Percentiles rank a stretch among this genome's conserved stretches.
Conservation (phyloP, 1,140 invertebrate genomes). For the Linepithema humile region DNA sequence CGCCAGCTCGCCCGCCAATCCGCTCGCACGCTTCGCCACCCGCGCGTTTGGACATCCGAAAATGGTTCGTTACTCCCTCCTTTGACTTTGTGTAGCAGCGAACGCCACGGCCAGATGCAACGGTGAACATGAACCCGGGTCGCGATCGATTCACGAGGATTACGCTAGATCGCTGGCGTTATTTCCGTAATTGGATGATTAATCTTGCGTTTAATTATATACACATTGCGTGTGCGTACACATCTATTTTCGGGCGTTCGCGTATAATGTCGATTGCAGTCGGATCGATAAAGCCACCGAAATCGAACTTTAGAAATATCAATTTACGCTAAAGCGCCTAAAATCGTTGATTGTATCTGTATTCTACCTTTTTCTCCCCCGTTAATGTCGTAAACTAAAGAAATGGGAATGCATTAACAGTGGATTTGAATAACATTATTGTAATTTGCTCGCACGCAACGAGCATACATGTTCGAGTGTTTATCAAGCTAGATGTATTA, state of each 20-base stretch:
- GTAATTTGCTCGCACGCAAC: too few relatives aligned
- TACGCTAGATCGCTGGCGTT: too few relatives aligned
- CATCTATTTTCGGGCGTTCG: too few relatives aligned
- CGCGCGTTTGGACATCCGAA: slow-evolving; percentile 24
- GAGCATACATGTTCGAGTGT: too few relatives aligned
- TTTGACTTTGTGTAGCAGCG: slow-evolving; percentile 1
- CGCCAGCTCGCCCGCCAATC: background rate
- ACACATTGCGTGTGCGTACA: too few relatives aligned
- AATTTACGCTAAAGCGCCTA: background rate
- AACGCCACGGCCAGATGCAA: background rate
- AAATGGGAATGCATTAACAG: too few relatives aligned
- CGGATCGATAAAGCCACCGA: too few relatives aligned
- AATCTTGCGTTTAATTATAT: background rate
- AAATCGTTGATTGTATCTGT: background rate
- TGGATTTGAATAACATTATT: background rate
- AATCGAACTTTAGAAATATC: too few relatives aligned
- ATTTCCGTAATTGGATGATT: too few relatives aligned
- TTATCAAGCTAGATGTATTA: background rate
- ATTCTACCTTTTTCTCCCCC: background rate
- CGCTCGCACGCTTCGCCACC: background rate
- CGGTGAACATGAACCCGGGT: background rate
- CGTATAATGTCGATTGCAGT: too few relatives aligned
- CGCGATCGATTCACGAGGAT: slow-evolving; percentile 17
- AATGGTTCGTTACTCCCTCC: slow-evolving; percentile 33
- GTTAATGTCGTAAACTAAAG: background rate